phyloP scores from a whole-genome alignment of 2,113 vertebrate genomes.

The Pygoscelis adeliae region DNA sequence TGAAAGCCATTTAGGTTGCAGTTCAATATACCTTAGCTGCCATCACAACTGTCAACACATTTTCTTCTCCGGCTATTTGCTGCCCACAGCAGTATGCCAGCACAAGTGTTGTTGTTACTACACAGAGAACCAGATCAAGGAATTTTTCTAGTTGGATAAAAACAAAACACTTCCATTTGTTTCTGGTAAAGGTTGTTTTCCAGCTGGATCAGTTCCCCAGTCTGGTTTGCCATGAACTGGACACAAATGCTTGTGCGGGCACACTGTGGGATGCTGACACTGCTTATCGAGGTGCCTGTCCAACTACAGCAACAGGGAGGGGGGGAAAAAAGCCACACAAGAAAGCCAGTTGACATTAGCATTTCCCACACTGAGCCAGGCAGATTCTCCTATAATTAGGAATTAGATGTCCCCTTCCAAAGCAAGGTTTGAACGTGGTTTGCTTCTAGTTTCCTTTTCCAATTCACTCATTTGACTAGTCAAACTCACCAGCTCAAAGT shows the following conservation, averaged over 20 bases:
- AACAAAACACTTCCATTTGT: neutral
- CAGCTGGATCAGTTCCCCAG: neutral
- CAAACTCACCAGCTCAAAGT: neutral
- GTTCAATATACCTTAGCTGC: neutral
- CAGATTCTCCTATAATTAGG: neutral
- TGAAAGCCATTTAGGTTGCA: neutral
- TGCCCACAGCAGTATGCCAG: neutral
- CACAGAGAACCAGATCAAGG: neutral
- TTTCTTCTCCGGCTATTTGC: neutral
- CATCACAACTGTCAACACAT: neutral
- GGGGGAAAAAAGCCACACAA: neutral
- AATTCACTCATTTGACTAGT: neutral
- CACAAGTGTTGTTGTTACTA: neutral
- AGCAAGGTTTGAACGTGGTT: neutral
- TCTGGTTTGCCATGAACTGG: neutral
- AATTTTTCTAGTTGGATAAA: neutral
- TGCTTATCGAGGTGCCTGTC: neutral
- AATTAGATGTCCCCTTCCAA: neutral
- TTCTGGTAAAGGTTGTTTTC: neutral
- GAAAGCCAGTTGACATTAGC: neutral
- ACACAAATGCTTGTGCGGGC: neutral
- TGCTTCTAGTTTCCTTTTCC: neutral
- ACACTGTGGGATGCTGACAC: neutral
- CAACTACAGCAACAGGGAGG: fast-evolving
- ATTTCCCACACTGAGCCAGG: neutral